Base-by-base conservation (phyloP, 1,140 invertebrate species). In the Diplogasteroides magnus region DNA sequence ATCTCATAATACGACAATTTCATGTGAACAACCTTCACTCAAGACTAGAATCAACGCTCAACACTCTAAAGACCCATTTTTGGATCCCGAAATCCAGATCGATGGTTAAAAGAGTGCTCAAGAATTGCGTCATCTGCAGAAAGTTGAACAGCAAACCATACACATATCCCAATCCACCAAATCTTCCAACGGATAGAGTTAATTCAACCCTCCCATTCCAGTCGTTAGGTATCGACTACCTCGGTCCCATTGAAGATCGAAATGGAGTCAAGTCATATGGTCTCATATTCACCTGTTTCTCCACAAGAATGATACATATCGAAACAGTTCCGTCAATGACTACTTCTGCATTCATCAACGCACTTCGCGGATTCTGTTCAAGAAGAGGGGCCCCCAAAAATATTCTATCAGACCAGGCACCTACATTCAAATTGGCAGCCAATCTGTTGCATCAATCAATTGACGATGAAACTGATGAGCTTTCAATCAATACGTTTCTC, bases 281-380 rank as follows among this genome's bases (percentile, higher is more conserved):
- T 15, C 6, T 26, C n/a, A 15, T 61, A 29, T n/a, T 61, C 59
- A 61, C 59, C n/a, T 61, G 59, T 61, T 26, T 61, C 25, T 26
- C 28, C 6, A 11, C 25, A 11, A 26, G 59, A 29, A 6, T 29
- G n/a, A 11, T n/a, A 6, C 59, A 61, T 29, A 3, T 61, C 59
- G 59, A 61, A 61, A 6, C n/a, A 26, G 59, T 61, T 11, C 6
- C 6, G 3, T 26, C 25, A 11, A 6, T 61, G n/a, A 6, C n/a
- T 6, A 3, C 28, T 11, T 26, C 25, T 29, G 3, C 59, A 15
- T 61, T 61, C 59, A 26, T 26, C n/a, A 3, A 11, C 37, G 37
- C 37, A 48, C 19, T 48, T 19, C 6, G 19, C 6, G 6, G 59
- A 61, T 61, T 61, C 28, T 26, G 25, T 29, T 26, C 59, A 15